Evolutionary conservation across 2,113 vertebrate genomes (phyloP).

Genomic region (Coregonus clupeaformis): DNA sequence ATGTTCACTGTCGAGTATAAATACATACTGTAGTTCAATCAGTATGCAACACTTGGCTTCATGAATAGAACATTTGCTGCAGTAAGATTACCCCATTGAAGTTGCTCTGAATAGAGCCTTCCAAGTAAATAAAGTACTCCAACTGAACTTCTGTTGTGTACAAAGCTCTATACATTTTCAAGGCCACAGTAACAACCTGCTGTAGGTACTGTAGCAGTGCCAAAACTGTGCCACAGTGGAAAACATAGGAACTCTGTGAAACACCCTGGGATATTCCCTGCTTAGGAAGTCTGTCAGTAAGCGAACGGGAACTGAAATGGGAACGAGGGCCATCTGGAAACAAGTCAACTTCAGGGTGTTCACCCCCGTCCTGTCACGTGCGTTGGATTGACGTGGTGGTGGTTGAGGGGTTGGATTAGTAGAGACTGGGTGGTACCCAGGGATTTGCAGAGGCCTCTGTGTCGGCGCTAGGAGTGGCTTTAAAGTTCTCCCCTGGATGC

Average conservation of each 20-base stretch:
- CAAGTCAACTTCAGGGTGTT: neutral
- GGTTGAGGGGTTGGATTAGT: slow-evolving; percentile 8
- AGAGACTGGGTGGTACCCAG: slow-evolving; percentile 31
- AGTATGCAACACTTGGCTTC: no score
- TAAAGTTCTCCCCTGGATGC: slow-evolving; percentile 50
- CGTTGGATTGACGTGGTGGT: neutral
- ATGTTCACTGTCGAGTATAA: no score
- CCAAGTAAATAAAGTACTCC: neutral
- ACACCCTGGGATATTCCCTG: neutral
- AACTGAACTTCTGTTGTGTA: neutral
- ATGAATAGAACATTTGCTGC: no score
- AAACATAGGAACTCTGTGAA: neutral
- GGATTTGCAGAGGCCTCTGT: slow-evolving; percentile 25
- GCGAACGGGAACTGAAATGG: neutral
- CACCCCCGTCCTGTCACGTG: neutral
- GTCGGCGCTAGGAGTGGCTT: slow-evolving; percentile 52
- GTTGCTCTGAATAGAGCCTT: neutral
- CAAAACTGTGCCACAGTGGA: neutral
- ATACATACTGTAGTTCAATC: no score
- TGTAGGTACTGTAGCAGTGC: neutral
- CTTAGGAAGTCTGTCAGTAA: neutral
- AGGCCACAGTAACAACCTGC: neutral
- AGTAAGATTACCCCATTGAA: neutral
- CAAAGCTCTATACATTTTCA: neutral
- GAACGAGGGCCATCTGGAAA: neutral